Conservation (phyloP, 2,888 invertebrate species). For the Ceriagrion tenellum region DNA sequence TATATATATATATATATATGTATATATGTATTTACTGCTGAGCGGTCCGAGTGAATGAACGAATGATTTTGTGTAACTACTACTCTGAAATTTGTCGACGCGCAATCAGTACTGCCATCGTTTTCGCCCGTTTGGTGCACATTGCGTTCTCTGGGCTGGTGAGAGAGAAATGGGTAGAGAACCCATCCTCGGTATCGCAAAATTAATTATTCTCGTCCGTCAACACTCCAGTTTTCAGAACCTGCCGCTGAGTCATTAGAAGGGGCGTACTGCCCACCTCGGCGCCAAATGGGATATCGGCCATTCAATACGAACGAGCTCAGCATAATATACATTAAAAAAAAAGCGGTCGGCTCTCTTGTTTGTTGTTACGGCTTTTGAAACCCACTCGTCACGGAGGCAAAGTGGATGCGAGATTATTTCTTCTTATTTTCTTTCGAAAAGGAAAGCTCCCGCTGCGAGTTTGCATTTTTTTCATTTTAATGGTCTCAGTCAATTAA, state of each 20-base stretch:
- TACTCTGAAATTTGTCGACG: too few species aligned
- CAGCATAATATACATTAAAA: not conserved
- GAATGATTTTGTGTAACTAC: too few species aligned
- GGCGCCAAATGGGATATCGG: not conserved
- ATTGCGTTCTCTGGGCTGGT: not conserved
- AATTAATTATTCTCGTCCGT: not conserved
- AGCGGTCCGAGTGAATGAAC: too few species aligned
- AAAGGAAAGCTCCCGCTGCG: too few species aligned
- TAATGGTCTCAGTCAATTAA: conserved; percentile 32
- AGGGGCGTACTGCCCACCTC: not conserved
- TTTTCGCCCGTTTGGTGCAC: not conserved
- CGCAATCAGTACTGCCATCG: too few species aligned
- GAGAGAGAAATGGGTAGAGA: not conserved
- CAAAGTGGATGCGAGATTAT: not conserved
- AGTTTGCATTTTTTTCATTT: not conserved
- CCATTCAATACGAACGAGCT: not conserved
- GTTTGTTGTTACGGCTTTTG: not conserved
- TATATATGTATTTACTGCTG: too few species aligned
- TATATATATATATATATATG: too few species aligned
- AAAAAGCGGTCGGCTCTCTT: not conserved
- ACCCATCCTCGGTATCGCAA: not conserved
- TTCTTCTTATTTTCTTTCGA: not conserved
- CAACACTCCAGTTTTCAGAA: not conserved
- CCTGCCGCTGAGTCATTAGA: conserved; percentile 13
- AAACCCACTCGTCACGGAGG: not conserved